phyloP scores from a whole-genome alignment of 2,113 vertebrate genomes.

The Tragelaphus strepsiceros region DNA sequence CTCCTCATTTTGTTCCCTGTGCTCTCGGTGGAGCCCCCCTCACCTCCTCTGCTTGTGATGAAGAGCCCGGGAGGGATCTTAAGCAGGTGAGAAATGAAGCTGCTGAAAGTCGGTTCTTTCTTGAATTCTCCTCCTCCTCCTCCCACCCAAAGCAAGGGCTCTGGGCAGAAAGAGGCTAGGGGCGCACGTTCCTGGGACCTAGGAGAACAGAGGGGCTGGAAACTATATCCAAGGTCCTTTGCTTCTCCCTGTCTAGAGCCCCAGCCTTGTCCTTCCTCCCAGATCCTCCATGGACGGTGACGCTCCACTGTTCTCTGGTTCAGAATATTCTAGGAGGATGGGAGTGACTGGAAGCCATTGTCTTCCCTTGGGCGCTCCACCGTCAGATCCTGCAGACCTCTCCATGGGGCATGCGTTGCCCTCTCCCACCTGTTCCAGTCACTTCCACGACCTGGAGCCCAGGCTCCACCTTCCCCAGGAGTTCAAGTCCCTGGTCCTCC shows the following conservation, averaged over 20 bases:
- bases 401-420: background rate
- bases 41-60: background rate
- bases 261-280: background rate
- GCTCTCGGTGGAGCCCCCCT: background rate
- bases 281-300: background rate
- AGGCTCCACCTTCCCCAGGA: background rate
- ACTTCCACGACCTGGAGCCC: background rate
- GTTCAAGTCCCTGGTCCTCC: background rate
- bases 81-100: background rate
- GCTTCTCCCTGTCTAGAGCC: background rate
- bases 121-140: background rate
- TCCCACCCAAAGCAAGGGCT: background rate
- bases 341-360: background rate
- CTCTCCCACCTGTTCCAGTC: background rate
- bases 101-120: background rate
- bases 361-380: background rate
- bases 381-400: background rate
- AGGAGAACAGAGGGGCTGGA: background rate
- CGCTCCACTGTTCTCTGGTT: background rate
- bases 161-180: background rate
- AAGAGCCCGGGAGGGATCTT: background rate
- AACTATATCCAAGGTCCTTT: background rate
- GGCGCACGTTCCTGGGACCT: background rate
- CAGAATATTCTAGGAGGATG: background rate
- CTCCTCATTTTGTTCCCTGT: background rate